Conservation (phyloP, 2,888 invertebrate genomes). For the Cephus pulcher region DNA sequence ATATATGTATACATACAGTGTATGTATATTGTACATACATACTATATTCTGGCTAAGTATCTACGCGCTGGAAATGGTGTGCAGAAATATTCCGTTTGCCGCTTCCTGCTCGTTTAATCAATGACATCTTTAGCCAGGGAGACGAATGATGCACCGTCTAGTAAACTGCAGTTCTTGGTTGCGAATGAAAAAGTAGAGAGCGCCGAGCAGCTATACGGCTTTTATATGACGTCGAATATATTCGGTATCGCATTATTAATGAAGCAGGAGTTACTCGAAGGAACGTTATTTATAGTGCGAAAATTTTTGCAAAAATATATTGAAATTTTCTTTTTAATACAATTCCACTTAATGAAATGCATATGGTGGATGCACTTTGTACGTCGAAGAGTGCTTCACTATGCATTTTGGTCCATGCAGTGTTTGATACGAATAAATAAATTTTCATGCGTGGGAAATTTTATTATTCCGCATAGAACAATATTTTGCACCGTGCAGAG, state of each 20-base stretch:
- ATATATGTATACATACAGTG: neutral
- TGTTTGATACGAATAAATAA: neutral
- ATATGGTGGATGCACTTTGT: neutral
- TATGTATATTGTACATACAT: neutral
- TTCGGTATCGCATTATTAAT: neutral
- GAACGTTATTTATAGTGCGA: neutral
- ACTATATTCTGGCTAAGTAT: neutral
- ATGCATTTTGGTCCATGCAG: neutral
- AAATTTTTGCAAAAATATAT: neutral
- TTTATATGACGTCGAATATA: neutral
- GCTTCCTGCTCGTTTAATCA: slow-evolving; percentile 54
- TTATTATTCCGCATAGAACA: neutral
- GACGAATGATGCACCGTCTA: slow-evolving; percentile 11
- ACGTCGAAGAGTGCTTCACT: neutral
- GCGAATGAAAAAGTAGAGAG: neutral
- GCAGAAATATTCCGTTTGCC: slow-evolving; percentile 18
- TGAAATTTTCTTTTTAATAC: neutral
- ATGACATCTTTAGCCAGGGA: slow-evolving; percentile 49
- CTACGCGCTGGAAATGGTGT: neutral
- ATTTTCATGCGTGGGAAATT: neutral
- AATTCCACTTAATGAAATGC: neutral
- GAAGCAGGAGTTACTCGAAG: neutral
- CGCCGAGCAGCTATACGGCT: neutral
- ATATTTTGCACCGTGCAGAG: neutral
- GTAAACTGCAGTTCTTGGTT: slow-evolving; percentile 9